These are phyloP conservation scores for Gambusia holbrooki DNA, from an alignment of 2,113 vertebrate genomes.

Conservation along the genomic window DNA sequence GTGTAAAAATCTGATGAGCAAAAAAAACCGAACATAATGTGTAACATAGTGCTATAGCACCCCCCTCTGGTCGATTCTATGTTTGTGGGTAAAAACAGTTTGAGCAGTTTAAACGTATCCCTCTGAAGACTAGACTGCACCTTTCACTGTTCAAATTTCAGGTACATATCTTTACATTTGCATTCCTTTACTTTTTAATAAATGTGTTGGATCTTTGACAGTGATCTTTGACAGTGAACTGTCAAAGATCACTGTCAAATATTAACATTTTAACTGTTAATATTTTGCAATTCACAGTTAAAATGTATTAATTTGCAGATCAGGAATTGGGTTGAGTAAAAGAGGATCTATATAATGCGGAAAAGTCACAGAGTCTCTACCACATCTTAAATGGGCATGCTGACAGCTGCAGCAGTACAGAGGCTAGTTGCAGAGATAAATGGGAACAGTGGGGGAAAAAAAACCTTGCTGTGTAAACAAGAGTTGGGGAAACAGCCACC, in stretches of 20 bases:
- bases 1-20: too few species aligned
- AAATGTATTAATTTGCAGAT: constrained; percentile 15
- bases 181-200: neutral
- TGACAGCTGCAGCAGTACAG: constrained; percentile 15
- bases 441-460: constrained; percentile 26
- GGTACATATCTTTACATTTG: too few species aligned
- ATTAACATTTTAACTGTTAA: too few species aligned
- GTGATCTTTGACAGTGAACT: neutral
- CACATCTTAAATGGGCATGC: constrained; percentile 73
- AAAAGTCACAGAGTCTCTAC: neutral
- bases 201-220: neutral
- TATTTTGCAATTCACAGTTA: neutral
- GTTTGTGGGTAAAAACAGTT: neutral
- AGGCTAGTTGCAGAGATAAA: constrained; percentile 38
- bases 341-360: neutral
- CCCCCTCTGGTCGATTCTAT: constrained; percentile 30
- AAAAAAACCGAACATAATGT: neutral
- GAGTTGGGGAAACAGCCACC: constrained; percentile 68
- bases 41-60: constrained; percentile 17
- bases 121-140: neutral
- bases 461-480: constrained; percentile 66
- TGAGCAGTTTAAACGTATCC: neutral
- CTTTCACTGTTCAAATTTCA: neutral
- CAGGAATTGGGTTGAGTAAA: constrained; percentile 6
- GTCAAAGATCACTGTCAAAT: too few species aligned